These are phyloP conservation scores for Sinopyrophorus schimmeli DNA, from an alignment of 2,888 invertebrate genomes.

Conservation along the genomic window DNA sequence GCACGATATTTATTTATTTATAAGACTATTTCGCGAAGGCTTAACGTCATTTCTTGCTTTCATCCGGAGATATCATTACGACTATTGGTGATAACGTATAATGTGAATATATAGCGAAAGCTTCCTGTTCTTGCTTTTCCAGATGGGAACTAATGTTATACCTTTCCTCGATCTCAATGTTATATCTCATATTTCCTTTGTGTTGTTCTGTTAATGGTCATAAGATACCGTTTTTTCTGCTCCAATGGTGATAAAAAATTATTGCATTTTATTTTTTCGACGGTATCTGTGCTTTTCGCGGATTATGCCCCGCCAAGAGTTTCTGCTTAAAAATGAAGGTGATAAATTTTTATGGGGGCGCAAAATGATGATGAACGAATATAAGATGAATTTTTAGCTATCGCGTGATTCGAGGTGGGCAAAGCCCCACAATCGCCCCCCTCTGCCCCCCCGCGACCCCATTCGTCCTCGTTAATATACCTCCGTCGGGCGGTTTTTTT, in stretches of 20 bases:
- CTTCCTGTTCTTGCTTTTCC: conserved; percentile 36
- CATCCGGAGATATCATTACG: conserved; percentile 45
- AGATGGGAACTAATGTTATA: conserved; percentile 40
- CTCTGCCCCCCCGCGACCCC: too few relatives aligned
- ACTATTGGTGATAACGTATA: conserved; percentile 47
- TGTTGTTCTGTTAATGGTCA: conserved; percentile 34
- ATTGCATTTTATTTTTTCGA: conserved; percentile 32
- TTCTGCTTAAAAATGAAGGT: conserved; percentile 28
- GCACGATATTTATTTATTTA: conserved; percentile 27
- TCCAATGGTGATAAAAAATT: conserved; percentile 35
- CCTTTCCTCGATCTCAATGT: conserved; percentile 35
- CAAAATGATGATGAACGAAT: conserved; percentile 30
- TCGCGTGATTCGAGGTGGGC: too few relatives aligned
- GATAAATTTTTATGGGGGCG: conserved; percentile 30
- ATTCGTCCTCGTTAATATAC: too few relatives aligned
- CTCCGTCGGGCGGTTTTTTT: too few relatives aligned
- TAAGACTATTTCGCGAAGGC: conserved; percentile 27
- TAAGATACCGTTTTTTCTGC: conserved; percentile 34
- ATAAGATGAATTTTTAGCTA: conserved; percentile 22
- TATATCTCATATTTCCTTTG: conserved; percentile 34
- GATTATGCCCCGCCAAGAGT: conserved; percentile 23
- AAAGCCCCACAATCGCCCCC: too few relatives aligned
- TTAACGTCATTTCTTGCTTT: conserved; percentile 35
- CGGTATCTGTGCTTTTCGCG: conserved; percentile 28
- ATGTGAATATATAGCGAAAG: conserved; percentile 46